Percentiles rank a stretch among this genome's conserved stretches.
phyloP scores from a whole-genome alignment of 2,113 vertebrate species.

The Rousettus leschenaultii region DNA sequence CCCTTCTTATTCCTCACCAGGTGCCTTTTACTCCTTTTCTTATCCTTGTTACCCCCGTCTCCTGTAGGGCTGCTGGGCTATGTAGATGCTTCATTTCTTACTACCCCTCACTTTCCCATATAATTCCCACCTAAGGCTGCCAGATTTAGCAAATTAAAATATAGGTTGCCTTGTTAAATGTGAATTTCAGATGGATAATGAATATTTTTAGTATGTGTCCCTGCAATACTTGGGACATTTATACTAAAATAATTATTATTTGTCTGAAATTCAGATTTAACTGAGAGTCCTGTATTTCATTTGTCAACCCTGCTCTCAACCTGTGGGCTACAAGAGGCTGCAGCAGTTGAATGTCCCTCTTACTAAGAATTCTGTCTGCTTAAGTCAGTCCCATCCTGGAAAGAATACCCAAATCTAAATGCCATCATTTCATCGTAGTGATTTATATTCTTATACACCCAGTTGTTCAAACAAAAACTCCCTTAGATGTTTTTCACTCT shows the following conservation, averaged over 20 bases:
- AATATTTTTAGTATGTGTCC: background rate
- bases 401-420: background rate
- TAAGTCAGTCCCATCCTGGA: background rate
- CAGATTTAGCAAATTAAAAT: background rate
- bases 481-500: background rate
- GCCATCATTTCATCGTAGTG: background rate
- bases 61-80: background rate
- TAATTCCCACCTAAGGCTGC: background rate
- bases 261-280: background rate
- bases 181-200: background rate
- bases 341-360: background rate
- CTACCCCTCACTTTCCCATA: background rate
- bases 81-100: background rate
- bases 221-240: background rate
- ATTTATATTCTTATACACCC: background rate
- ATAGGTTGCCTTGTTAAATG: background rate
- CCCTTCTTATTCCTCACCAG: background rate
- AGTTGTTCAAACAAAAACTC: background rate
- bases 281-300: background rate
- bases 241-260: background rate
- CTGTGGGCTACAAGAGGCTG: background rate
- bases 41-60: background rate
- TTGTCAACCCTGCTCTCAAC: background rate
- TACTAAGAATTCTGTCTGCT: background rate
- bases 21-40: background rate